A percentile compares a stretch with the other conserved stretches of the same genome.
Evolutionary conservation across 2,797 vertebrate species (phyloP).

Genomic region (Poecilia wingei): DNA sequence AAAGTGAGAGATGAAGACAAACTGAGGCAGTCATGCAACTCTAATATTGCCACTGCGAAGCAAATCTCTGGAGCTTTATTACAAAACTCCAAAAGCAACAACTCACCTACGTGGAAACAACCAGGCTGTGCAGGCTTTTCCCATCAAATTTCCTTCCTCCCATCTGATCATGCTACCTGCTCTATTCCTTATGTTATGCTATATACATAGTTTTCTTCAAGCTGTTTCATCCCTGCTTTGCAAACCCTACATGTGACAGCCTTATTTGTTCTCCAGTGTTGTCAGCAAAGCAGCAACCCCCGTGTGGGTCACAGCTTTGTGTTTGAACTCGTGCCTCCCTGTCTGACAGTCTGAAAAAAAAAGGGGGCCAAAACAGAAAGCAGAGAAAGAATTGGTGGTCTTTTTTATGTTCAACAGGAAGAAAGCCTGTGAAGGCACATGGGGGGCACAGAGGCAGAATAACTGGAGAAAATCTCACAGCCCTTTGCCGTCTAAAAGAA

Average conservation of each 20-base stretch:
- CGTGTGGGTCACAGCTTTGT: constrained; percentile 62
- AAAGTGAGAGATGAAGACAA: constrained; percentile 13
- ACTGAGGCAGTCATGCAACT: constrained; percentile 25
- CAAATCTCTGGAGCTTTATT: constrained; percentile 65
- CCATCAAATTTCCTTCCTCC: constrained; percentile 25
- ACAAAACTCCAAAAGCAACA: constrained; percentile 60
- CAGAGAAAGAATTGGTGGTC: constrained; percentile 18
- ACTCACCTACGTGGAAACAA: constrained; percentile 51
- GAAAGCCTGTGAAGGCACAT: constrained; percentile 25
- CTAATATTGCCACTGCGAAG: constrained; percentile 45
- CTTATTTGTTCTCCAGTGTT: constrained; percentile 55
- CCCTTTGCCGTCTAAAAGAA: constrained; percentile 45
- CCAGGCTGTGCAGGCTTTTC: constrained; percentile 44
- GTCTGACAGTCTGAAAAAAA: constrained; percentile 48
- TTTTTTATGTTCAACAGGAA: constrained; percentile 48
- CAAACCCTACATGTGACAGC: constrained; percentile 39
- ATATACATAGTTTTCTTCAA: constrained; percentile 16
- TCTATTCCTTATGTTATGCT: constrained; percentile 31
- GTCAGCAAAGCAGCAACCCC: constrained; percentile 43
- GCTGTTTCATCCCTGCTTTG: constrained; percentile 25
- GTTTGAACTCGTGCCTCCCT: constrained; percentile 44
- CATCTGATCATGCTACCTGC: constrained; percentile 6
- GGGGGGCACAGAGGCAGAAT: constrained; percentile 28
- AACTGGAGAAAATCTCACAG: constrained; percentile 25
- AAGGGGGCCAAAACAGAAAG: constrained; percentile 31